phyloP scores from a whole-genome alignment of 2,797 vertebrate genomes.

The Allobates femoralis region DNA sequence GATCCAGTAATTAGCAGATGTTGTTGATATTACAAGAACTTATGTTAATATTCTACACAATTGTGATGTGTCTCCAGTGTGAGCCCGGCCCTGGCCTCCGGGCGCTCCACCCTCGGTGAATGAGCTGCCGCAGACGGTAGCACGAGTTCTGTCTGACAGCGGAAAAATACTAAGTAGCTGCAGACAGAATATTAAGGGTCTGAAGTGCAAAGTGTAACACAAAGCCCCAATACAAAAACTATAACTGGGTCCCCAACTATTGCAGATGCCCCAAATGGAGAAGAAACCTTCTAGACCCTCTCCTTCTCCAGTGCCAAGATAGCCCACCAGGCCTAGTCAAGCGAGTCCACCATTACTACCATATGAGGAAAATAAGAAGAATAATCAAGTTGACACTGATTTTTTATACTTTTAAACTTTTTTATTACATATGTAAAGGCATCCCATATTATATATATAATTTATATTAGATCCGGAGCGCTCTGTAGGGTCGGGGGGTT shows the following conservation, averaged over 20 bases:
- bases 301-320: too few species aligned
- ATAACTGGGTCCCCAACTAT: background rate
- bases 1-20: background rate
- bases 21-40: background rate
- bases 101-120: background rate
- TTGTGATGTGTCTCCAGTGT: background rate
- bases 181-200: background rate
- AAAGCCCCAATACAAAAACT: background rate
- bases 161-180: background rate
- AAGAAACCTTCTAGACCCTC: too few species aligned
- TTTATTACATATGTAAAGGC: constrained; percentile 6
- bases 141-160: background rate
- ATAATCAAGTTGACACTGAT: background rate
- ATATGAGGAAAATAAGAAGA: background rate
- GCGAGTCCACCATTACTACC: background rate
- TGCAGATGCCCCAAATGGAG: background rate
- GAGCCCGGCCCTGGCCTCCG: background rate
- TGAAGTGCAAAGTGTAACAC: background rate
- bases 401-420: background rate
- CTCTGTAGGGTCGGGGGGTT: too few species aligned
- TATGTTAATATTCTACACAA: background rate
- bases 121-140: background rate
- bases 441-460: background rate
- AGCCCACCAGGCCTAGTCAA: background rate
- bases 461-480: background rate